Evolutionary conservation across 1,140 invertebrate species (phyloP), one percentile per base, ranked within the genome.

Genomic region (Meloidogyne chitwoodi): DNA sequence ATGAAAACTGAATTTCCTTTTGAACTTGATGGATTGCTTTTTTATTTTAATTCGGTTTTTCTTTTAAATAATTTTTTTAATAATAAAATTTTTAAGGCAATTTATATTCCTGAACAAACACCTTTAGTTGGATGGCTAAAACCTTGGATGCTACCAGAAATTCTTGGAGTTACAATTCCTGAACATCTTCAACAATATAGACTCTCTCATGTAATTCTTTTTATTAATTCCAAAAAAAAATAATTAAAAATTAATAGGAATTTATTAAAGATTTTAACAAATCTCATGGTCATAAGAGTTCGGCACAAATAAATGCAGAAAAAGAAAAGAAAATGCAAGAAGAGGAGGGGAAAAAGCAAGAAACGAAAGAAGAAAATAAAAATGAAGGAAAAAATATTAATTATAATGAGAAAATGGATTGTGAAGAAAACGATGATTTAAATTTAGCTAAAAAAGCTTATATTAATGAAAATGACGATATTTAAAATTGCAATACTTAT

Each of bases 91-190:
- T 48, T 74, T 63, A 2, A 77, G 75, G 75, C 44, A 11, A 56
- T 76, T 26, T 77, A 77, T 63, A 77, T 34, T 22, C 72, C 68
- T 12, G 68, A 27, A 73, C 75, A 78, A 34, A 78, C 77, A 29
- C 77, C 77, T 14, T 69, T 78, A 31, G 77, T 78, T 31, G 77
- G 77, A 12, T 78, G 77, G 77, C 41, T 78, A 24, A 48, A 72
- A 41, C 73, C 62, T n/a, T 75, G 73, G 62, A 66, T 75, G 65
- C 26, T 75, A 34, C 71, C 65, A 70, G 77, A 78, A 27, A 44
- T 78, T 24, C 62, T 78, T n/a, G 67, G 61, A 10, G 66, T 78
- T 29, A 10, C 26, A 24, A 64, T 78, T 62, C 75, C 75, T 19
- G 65, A 77, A 34, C 12, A 29, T 56, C 14, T 78, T 75, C 56